These are phyloP conservation scores for Eufriesea mexicana DNA, from an alignment of 1,140 invertebrate species.

Conservation along the genomic window DNA sequence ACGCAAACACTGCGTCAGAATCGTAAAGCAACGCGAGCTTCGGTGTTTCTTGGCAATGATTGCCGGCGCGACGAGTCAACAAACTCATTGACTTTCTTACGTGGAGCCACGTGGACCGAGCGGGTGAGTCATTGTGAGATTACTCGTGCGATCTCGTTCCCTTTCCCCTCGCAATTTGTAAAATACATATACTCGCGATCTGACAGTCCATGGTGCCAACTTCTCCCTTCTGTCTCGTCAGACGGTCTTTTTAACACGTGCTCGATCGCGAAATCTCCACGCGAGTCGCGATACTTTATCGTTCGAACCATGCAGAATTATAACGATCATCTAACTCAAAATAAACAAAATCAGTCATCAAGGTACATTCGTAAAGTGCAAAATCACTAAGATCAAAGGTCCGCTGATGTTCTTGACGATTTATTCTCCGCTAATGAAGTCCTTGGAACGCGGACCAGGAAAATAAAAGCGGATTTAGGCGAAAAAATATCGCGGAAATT, in stretches of 20 bases:
- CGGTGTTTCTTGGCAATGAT: slow-evolving; percentile 55
- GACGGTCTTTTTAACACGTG: neutral
- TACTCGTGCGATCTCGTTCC: slow-evolving; percentile 23
- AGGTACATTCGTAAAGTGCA: too few species aligned
- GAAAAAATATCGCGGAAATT: slow-evolving; percentile 15
- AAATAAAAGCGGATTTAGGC: slow-evolving; percentile 11
- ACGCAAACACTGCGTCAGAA: slow-evolving; percentile 31
- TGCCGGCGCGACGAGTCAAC: slow-evolving; percentile 60
- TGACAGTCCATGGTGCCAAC: neutral
- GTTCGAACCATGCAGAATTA: too few species aligned
- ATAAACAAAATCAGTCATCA: too few species aligned
- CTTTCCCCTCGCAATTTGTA: slow-evolving; percentile 8
- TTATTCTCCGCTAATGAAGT: neutral
- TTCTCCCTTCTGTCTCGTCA: neutral
- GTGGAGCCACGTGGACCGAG: slow-evolving; percentile 41
- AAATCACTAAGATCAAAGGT: too few species aligned
- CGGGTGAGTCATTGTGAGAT: slow-evolving; percentile 63
- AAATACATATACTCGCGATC: slow-evolving; percentile 5
- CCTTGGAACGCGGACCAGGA: neutral
- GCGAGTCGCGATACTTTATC: too few species aligned
- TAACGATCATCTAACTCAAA: too few species aligned
- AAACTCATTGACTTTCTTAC: slow-evolving; percentile 67
- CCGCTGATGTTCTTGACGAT: too few species aligned
- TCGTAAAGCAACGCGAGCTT: slow-evolving; percentile 30
- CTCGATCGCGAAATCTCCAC: too few species aligned